A percentile compares a stretch with the other conserved stretches of the same genome.
Conservation (phyloP, 2,113 vertebrate genomes). For the Saccopteryx leptura region DNA sequence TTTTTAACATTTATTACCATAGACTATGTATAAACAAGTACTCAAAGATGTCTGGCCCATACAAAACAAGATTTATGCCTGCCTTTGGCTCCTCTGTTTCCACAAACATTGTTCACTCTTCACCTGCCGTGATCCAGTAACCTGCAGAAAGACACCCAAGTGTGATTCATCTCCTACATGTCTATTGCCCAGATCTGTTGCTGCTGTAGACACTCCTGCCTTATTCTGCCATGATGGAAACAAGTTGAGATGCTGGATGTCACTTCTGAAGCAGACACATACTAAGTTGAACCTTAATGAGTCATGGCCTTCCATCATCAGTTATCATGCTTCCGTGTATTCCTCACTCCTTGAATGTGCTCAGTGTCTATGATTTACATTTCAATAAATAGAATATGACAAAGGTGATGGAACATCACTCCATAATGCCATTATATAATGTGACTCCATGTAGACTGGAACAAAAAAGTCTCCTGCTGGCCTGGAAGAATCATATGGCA, state of each 20-base stretch:
- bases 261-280: not conserved
- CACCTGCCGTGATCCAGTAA: not conserved
- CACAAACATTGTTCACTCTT: not conserved
- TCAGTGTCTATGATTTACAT: not conserved
- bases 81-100: not conserved
- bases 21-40: not conserved
- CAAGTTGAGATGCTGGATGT: not conserved
- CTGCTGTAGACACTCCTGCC: accelerated
- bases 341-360: not conserved
- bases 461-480: not conserved
- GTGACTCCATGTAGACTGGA: not conserved
- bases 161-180: not conserved
- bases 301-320: not conserved
- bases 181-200: not conserved
- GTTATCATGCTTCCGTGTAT: not conserved
- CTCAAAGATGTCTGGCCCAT: not conserved
- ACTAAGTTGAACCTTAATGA: not conserved
- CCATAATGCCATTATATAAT: not conserved
- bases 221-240: not conserved
- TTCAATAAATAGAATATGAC: not conserved
- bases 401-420: not conserved
- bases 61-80: not conserved
- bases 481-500: not conserved
- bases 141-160: not conserved
- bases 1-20: not conserved